phyloP scores from a whole-genome alignment of 2,113 vertebrate genomes.

The Azemiops feae region DNA sequence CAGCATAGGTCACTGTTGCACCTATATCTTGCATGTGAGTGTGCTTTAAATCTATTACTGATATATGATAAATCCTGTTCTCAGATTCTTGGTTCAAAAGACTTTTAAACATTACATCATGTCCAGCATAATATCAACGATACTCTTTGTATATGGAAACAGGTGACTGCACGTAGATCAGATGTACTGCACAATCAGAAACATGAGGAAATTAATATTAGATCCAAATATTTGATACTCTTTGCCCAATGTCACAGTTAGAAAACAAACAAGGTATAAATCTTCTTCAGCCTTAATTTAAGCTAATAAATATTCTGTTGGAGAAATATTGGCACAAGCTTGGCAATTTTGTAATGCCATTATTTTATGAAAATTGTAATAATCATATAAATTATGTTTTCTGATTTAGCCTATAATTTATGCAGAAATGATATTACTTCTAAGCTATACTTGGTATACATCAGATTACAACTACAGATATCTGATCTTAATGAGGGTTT shows the following conservation, averaged over 20 bases:
- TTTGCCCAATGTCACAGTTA: background rate
- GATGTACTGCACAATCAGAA: background rate
- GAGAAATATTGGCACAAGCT: background rate
- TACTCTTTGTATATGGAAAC: background rate
- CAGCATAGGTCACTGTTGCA: background rate
- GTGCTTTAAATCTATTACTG: constrained; percentile 45
- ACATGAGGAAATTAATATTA: background rate
- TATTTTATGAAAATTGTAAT: background rate
- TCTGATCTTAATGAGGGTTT: background rate
- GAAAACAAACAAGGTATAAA: background rate
- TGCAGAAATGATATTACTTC: background rate
- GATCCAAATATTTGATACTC: background rate
- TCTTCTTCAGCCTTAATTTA: background rate
- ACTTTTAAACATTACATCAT: constrained; percentile 10
- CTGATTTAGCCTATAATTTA: background rate
- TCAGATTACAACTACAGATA: background rate
- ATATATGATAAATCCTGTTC: constrained; percentile 5
- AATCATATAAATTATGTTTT: background rate
- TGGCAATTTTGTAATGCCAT: background rate
- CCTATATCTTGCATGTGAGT: constrained; percentile 2
- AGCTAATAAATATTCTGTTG: background rate
- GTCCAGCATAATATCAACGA: no score
- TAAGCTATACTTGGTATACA: background rate
- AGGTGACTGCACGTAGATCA: background rate
- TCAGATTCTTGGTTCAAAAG: constrained; percentile 27